Evolutionary conservation across 2,113 vertebrate species (phyloP).

Genomic region (Hemiscyllium ocellatum): DNA sequence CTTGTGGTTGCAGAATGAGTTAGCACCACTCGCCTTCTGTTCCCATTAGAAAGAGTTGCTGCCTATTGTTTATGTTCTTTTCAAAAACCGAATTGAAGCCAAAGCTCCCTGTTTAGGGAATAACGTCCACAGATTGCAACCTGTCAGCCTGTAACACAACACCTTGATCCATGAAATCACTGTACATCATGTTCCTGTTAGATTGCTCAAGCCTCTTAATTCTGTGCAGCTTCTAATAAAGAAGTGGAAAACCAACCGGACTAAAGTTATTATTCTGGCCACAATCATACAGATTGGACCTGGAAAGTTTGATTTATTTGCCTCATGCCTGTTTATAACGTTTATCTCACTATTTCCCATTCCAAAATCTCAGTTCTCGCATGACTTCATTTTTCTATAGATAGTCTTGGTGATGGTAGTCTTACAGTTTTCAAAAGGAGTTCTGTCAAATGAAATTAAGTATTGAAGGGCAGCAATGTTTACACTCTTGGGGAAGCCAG

Average conservation of each 20-base stretch:
- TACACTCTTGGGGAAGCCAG: not conserved
- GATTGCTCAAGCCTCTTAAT: not conserved
- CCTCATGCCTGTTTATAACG: not conserved
- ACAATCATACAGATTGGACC: not conserved
- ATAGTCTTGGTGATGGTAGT: not conserved
- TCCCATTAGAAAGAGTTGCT: not conserved
- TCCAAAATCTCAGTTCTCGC: not conserved
- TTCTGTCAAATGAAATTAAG: not conserved
- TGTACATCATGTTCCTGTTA: not conserved
- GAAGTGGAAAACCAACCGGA: not conserved
- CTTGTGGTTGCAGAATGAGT: not conserved
- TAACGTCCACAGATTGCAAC: not conserved
- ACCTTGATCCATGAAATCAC: not conserved
- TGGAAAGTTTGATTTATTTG: not conserved
- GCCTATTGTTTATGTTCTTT: not conserved
- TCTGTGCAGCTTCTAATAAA: not conserved
- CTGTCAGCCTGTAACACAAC: not conserved
- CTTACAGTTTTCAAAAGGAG: not conserved
- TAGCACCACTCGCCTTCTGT: not conserved
- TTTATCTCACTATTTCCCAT: not conserved
- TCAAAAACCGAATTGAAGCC: not conserved
- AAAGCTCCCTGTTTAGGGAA: not conserved
- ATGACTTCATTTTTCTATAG: not conserved
- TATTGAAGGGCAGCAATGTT: not conserved
- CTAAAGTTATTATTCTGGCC: not conserved